Base-by-base conservation (phyloP, 2,113 vertebrate species). In the Indicator indicator region DNA sequence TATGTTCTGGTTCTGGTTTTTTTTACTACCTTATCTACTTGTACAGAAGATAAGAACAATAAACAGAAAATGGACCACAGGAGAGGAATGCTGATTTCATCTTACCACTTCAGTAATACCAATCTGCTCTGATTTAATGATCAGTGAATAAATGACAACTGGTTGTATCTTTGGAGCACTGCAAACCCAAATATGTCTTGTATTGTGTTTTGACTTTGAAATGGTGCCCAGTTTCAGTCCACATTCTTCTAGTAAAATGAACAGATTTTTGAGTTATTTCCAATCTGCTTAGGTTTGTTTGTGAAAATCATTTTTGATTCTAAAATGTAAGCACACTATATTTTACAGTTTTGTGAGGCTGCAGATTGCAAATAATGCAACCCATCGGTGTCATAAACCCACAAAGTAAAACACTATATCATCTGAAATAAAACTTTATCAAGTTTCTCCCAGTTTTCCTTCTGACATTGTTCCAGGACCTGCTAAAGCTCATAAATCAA, bases 1-100 rank as follows among this genome's bases (percentile, higher is more conserved):
- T 82, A n/a, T 81, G 90, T 92, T 87, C 90, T 81, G 72, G 4
- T 75, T 88, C 46, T 44, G 17, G 44, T 65, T 63, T 84, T 54
- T 32, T 19, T 63, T n/a, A n/a, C 36, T 3, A 36, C 40, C 27
- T 93, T 91, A 93, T 86, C 92, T 87, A 44, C 76, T 94, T 83
- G 76, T 78, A 64, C 38, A 30, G 88, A 81, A 95, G 86, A 93
- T 86, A 90, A 90, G 83, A 84, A 88, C 69, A 83, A 72, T 42
- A 95, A 86, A 16, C 19, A 86, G 42, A 62, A 72, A 52, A 24
- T 32, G 33, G 48, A 82, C 52, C 70, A 67, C 50, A 60, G 68
- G 70, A 82, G 28, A 90, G 79, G 62, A 95, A 62, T 44, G 86
- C 62, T 86, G 91, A 40, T 80, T 72, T 86, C 63, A 30, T 74